Conservation (phyloP, 2,888 invertebrate species). For the Corythucha ciliata region DNA sequence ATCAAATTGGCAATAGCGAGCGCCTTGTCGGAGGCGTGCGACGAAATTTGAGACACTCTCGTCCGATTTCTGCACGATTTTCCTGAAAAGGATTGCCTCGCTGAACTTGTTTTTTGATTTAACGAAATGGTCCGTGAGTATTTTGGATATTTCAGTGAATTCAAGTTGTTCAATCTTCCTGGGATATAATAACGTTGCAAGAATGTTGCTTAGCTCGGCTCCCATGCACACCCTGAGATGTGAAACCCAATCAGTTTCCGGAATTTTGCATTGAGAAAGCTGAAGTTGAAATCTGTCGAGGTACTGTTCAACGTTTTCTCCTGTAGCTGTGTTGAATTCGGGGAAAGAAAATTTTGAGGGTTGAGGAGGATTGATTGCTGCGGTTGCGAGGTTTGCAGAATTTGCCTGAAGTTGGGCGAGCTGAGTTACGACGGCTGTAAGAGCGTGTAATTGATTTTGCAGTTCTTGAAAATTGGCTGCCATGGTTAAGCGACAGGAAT, state of each 20-base stretch:
- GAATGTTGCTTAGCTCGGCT: neutral
- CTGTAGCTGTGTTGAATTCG: neutral
- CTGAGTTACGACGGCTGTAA: no score
- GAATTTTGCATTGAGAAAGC: neutral
- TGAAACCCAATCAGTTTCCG: neutral
- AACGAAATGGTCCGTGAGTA: neutral
- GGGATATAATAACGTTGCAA: conserved; percentile 4
- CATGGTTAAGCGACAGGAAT: no score
- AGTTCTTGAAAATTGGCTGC: no score
- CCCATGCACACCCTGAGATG: conserved; percentile 12
- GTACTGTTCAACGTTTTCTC: neutral
- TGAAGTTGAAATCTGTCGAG: neutral
- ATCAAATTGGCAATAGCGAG: conserved; percentile 5
- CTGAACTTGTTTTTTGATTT: neutral
- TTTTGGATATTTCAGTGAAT: neutral
- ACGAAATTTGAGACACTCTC: neutral
- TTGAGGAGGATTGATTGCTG: no score
- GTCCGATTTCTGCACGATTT: neutral
- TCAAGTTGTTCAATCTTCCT: neutral
- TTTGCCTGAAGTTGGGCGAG: no score
- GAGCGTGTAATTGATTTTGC: no score
- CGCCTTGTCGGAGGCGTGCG: neutral
- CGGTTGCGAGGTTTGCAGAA: no score
- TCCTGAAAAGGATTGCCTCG: conserved; percentile 5
- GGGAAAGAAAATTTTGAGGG: conserved; percentile 11